Percentiles rank a stretch among this genome's conserved stretches.
Conservation (phyloP, 2,113 vertebrate genomes). For the Mirounga angustirostris region DNA sequence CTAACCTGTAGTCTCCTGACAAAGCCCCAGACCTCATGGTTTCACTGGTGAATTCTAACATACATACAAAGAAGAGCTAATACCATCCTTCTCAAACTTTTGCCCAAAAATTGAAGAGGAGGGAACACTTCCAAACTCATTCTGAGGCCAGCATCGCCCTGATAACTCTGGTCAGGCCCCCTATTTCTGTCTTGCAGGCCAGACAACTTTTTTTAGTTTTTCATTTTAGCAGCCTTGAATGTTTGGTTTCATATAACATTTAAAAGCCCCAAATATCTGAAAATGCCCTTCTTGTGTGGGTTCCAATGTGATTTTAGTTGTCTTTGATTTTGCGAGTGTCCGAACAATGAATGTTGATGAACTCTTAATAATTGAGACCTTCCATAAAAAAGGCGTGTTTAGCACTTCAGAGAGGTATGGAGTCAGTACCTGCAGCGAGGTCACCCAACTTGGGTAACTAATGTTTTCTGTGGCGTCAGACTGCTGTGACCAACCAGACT, state of each 20-base stretch:
- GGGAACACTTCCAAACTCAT: neutral
- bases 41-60: neutral
- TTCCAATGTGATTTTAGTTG: neutral
- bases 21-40: neutral
- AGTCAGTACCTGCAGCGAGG: neutral
- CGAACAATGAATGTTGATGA: neutral
- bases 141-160: neutral
- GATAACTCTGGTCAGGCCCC: neutral
- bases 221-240: neutral
- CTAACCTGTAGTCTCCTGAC: too few relatives aligned
- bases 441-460: neutral
- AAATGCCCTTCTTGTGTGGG: neutral
- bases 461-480: neutral
- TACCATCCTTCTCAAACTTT: neutral
- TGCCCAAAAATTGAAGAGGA: neutral
- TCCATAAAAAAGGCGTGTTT: neutral
- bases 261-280: neutral
- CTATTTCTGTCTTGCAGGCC: neutral
- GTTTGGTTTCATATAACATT: neutral
- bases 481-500: neutral
- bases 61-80: neutral
- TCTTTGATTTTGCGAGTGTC: neutral
- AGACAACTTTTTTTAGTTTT: neutral
- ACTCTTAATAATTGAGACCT: neutral
- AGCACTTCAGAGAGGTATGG: neutral